Base-by-base conservation (phyloP, 2,797 vertebrate species). In the Gastrophryne carolinensis region DNA sequence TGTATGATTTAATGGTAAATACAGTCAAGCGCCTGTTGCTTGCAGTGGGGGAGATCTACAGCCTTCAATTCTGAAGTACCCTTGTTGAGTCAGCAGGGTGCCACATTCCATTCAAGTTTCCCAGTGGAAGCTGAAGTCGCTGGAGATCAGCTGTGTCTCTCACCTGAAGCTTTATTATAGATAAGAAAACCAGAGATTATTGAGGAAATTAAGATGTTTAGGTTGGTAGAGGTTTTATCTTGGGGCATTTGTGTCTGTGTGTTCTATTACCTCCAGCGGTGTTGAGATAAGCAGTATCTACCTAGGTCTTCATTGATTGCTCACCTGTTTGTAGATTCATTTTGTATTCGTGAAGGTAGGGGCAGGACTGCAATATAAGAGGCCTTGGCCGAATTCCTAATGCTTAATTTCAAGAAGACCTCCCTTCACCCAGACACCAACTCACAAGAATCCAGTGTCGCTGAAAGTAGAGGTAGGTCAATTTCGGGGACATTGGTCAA, bases 251-350 rank as follows among this genome's bases (percentile, higher is more conserved):
- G 29, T 7, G 13, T 27, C 27, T 56, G 8, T 9, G 26, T 44
- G 39, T 44, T 2, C 39, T 17, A 3, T 8, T 56, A 52, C 26
- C 34, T 27, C 71, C 60, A 54, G 19, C 58, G 26, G 47, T 63
- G 34, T 5, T 21, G 21, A 65, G 71, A 54, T 64, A 65, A 74
- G n/a, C 26, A 47, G 35, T 32, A 32, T 44, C 35, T 69, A 24
- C 4, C 5, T 44, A 17, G 26, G n/a, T 73, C 5, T 21, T 50
- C 29, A 29, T 10, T 72, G 56, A 72, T 61, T 50, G 56, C 15
- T 57, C 72, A 41, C 37, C 50, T 66, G 21, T 32, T 21, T 19
- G 44, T 7, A 27, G 0, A 19, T 8, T 66, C 27, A 32, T 54
- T 65, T 19, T 47, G 34, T 57, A 74, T 74, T 49, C 53, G 9